Evolutionary conservation across 2,113 vertebrate genomes (phyloP).

Genomic region (Mobula birostris): DNA sequence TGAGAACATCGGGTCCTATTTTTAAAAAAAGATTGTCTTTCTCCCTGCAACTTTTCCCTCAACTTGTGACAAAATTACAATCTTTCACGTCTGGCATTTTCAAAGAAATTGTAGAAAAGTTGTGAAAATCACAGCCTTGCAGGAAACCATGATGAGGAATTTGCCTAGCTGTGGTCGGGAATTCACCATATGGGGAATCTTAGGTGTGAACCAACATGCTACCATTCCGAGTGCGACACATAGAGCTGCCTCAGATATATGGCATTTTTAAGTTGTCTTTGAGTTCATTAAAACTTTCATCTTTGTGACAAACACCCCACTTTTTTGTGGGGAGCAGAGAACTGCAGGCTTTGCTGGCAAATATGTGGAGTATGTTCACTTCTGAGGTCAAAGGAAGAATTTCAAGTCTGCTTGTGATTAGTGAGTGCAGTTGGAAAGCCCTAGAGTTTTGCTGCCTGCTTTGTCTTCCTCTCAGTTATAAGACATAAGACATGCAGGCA

Average conservation of each 20-base stretch:
- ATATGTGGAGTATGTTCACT: background rate
- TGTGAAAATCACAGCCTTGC: slow-evolving; percentile 33
- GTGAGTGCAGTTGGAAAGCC: background rate
- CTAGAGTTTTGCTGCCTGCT: background rate
- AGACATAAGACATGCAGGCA: no score
- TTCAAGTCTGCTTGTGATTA: background rate
- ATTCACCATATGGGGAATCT: slow-evolving; percentile 26
- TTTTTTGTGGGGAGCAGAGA: background rate
- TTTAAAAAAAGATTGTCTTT: slow-evolving; percentile 18
- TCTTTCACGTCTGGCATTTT: slow-evolving; percentile 31
- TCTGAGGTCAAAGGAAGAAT: background rate
- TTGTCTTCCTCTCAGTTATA: background rate
- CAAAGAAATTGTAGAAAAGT: slow-evolving; percentile 33
- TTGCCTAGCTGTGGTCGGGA: slow-evolving; percentile 24
- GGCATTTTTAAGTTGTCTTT: slow-evolving; percentile 15
- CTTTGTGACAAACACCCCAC: background rate
- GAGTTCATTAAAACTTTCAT: slow-evolving; percentile 22
- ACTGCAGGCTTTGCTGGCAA: background rate
- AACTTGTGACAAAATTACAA: slow-evolving; percentile 16
- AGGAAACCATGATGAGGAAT: slow-evolving; percentile 31
- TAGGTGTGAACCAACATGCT: slow-evolving; percentile 30
- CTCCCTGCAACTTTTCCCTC: background rate
- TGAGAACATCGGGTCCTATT: background rate
- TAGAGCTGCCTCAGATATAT: background rate
- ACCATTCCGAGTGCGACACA: slow-evolving; percentile 15